These are phyloP conservation scores for Heliconius melpomene DNA, from an alignment of 1,140 invertebrate species.

Conservation along the genomic window DNA sequence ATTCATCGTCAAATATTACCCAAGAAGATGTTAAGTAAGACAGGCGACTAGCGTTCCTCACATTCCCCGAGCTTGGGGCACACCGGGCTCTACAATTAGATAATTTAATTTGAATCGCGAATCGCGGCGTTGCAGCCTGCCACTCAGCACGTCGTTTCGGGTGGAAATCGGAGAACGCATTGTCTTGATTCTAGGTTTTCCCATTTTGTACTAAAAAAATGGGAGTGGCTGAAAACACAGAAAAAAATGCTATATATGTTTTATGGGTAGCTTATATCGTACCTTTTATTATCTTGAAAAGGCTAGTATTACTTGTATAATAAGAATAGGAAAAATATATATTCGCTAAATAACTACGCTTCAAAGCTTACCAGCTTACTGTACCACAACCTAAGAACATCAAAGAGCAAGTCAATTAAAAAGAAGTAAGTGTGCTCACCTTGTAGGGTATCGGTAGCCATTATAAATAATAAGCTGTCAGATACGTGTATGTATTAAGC, in stretches of 20 bases:
- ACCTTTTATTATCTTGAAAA: too few species aligned
- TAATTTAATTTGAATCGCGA: neutral
- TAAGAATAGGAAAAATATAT: too few species aligned
- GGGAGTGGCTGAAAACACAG: too few species aligned
- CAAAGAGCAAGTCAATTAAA: constrained; percentile 29
- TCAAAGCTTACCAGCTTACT: neutral
- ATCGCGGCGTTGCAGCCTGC: too few species aligned
- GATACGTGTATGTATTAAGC: constrained; percentile 16
- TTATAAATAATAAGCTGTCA: constrained; percentile 43
- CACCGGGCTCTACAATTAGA: neutral
- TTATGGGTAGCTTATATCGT: too few species aligned
- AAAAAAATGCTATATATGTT: too few species aligned
- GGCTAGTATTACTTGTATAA: too few species aligned
- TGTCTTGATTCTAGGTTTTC: too few species aligned
- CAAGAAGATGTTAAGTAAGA: constrained; percentile 9
- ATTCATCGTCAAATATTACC: constrained; percentile 14
- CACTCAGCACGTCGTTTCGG: too few species aligned
- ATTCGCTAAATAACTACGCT: too few species aligned
- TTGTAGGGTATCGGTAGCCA: constrained; percentile 33
- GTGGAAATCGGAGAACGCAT: too few species aligned
- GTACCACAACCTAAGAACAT: neutral
- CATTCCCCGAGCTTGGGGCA: neutral
- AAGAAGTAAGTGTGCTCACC: constrained; percentile 12
- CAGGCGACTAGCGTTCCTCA: constrained; percentile 12
- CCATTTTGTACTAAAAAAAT: too few species aligned